Evolutionary conservation across 2,797 vertebrate species (phyloP), one percentile per base, ranked within the genome.

Genomic region (Huso huso): DNA sequence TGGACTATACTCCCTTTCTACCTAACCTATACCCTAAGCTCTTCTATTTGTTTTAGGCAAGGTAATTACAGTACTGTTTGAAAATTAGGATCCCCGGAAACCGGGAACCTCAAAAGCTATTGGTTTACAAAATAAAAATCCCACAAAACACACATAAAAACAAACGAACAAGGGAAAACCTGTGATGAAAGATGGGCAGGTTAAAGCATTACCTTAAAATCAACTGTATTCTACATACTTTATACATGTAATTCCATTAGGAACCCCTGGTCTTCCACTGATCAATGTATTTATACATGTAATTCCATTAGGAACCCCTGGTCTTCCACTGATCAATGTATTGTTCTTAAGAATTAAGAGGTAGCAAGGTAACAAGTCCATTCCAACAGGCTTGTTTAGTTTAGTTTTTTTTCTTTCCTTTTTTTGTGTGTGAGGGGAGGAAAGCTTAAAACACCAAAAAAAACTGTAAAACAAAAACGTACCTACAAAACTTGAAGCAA

Each of bases 361-460:
- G 94, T 96, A 96, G 94, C 89, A 90, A 95, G 88, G 87, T 89
- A 87, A 88, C 82, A 84, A 88, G 89, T 78, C 91, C 84, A 86
- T 85, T 84, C 83, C 83, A 81, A 86, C 84, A 86, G 83, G 87
- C 91, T 90, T 73, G 73, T 80, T 70, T 84, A 64, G 65, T 71
- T 74, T 51, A 18, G 15, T n/a, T 50, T 10, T 51, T 63, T 63
- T 51, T 18, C 1, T 64, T 64, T 61, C 1, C 1, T 18, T 18
- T 18, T 18, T 18, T 18, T 18, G 15, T 18, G 15, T 18, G 49
- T 51, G 49, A 51, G 63, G 63, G 62, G 63, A 18, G 11, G 37
- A 58, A 50, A 64, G 52, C 63, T 64, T 51, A 15, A 64, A 64
- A 64, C 12, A 12, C 72, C 15, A 71, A 76, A 83, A 78, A 80